These are phyloP conservation scores for Actinia equina DNA, from an alignment of 64 coral and sea anemone species.

Conservation along the genomic window DNA sequence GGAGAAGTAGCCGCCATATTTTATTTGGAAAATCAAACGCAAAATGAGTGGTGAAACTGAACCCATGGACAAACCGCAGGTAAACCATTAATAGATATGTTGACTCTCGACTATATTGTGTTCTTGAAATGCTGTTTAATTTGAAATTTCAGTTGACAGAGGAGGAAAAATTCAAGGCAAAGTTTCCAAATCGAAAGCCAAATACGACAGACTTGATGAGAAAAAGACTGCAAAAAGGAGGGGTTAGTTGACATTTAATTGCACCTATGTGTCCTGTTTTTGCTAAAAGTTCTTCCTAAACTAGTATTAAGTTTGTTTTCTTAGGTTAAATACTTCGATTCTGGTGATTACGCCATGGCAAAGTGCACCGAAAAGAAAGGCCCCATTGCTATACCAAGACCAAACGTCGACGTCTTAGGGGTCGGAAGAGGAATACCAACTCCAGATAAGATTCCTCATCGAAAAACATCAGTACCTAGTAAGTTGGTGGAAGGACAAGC, in stretches of 20 bases:
- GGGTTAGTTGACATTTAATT: slow-evolving; percentile 52
- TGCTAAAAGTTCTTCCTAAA: background rate
- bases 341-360: slow-evolving; percentile 96
- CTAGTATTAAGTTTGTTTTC: background rate
- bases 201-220: slow-evolving; percentile 80
- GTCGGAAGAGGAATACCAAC: slow-evolving; percentile 95
- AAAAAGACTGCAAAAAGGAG: slow-evolving; percentile 97
- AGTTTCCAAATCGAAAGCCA: slow-evolving; percentile 88
- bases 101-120: background rate
- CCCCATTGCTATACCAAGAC: slow-evolving; percentile 32
- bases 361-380: slow-evolving; percentile 87
- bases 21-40: background rate
- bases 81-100: background rate
- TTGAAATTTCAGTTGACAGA: slow-evolving; percentile 68
- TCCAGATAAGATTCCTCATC: slow-evolving; percentile 97
- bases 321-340: slow-evolving; percentile 99
- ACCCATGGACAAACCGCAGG: slow-evolving; percentile 31
- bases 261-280: slow-evolving; percentile 5
- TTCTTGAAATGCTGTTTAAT: slow-evolving; percentile 3
- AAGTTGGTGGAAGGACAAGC: slow-evolving; percentile 95
- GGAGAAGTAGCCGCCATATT: slow-evolving; percentile 10
- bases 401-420: slow-evolving; percentile 51
- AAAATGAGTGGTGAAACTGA: slow-evolving; percentile 37
- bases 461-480: slow-evolving; percentile 99
- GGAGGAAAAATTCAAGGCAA: slow-evolving; percentile 85